Base-by-base conservation (phyloP, 2,113 vertebrate species). In the Zeus faber region DNA sequence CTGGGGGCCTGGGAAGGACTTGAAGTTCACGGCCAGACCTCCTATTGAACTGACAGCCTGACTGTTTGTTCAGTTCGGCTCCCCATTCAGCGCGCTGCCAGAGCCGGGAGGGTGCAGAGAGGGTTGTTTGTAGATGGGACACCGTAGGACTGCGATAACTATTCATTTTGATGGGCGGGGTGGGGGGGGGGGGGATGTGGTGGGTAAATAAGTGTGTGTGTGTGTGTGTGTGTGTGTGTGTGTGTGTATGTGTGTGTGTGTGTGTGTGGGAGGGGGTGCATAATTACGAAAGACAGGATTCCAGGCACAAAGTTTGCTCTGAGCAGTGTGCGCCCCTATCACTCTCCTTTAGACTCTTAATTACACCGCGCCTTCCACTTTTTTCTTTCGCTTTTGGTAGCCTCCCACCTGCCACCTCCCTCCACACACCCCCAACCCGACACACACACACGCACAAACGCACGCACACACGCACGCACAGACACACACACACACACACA, bases 21-120 rank as follows among this genome's bases (percentile, higher is more conserved):
- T 86, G 60, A 85, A 88, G 89, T 91, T 91, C 89, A 91, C 23
- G 87, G 88, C 83, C 86, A 88, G 84, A 86, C 88, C 87, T 84
- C 88, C 88, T 89, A 89, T 91, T 90, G 88, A 89, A 86, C 77
- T 89, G 89, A 90, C 89, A 90, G 88, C 59, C 89, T 70, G 86
- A 89, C 88, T 90, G 88, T 91, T 89, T 89, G 87, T 86, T 87
- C 85, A 90, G 84, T 86, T 85, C 81, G 73, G 77, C 67, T 80
- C 77, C 73, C 85, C 76, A 89, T 91, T 91, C 88, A 90, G 57
- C 51, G 51, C 53, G 22, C 46, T 50, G 47, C 52, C 59, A 65
- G 63, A 54, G 65, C 24, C 44, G 59, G 67, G 62, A 33, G 68
- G 62, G 65, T 49, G 74, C 64, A 67, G 46, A 62, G 50, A n/a